phyloP scores from a whole-genome alignment of 1,140 invertebrate species.

The Oreohelix idahoensis region DNA sequence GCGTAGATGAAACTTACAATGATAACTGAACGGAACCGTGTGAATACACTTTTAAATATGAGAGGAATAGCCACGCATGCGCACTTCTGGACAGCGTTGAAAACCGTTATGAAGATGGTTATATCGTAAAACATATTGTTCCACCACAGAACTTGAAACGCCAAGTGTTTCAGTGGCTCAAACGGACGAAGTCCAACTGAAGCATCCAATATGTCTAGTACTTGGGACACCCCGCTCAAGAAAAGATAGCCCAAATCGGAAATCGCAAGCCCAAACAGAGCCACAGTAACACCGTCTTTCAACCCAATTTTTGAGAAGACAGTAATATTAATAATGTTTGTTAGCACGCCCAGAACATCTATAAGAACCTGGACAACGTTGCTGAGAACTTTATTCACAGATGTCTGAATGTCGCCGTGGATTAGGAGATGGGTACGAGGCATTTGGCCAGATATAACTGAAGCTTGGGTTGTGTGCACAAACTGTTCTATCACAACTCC shows the following conservation, averaged over 20 bases:
- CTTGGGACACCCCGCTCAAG: not conserved
- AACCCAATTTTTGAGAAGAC: not conserved
- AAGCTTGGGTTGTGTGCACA: not conserved
- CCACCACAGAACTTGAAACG: not conserved
- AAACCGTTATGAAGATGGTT: not conserved
- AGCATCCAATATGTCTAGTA: not conserved
- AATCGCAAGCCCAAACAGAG: not conserved
- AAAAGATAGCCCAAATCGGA: not conserved
- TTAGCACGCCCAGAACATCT: not conserved
- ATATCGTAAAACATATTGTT: slow-evolving; percentile 6
- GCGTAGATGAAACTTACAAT: not conserved
- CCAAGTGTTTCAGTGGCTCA: not conserved
- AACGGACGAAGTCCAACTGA: not conserved
- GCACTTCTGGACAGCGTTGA: slow-evolving; percentile 24
- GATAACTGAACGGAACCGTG: not conserved
- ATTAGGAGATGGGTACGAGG: not conserved
- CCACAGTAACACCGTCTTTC: not conserved
- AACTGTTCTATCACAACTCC: not conserved
- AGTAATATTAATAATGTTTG: not conserved
- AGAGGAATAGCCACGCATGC: not conserved
- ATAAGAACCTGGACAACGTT: not conserved
- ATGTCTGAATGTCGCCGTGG: not conserved
- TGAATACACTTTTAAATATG: not conserved
- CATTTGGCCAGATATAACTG: not conserved
- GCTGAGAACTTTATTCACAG: not conserved